Base-by-base conservation (phyloP, 1,140 invertebrate species). In the Pachyrhynchus sulphureomaculatus region DNA sequence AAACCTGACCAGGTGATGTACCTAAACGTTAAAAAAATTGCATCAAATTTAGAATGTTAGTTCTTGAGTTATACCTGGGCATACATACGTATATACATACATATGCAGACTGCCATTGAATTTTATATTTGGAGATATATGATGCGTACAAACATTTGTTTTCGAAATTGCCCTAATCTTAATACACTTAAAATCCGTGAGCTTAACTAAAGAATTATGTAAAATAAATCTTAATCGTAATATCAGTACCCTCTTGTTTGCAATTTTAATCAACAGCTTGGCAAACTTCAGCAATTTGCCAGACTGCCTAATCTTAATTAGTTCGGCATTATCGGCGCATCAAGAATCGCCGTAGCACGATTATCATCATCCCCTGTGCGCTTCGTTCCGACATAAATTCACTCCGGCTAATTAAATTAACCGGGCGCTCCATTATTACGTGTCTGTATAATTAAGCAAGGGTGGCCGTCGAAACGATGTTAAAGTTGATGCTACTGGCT, bases 361-460 rank as follows among this genome's bases (percentile, higher is more conserved):
- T 47, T 47, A 47, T 47, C 44, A 32, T 47, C 44, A 47, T 26
- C 44, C 23, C 44, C 13, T 29, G n/a, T n/a, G 26, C 44, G 23
- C 44, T 47, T 18, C 44, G 44, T 47, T 15, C 33, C 48, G 48
- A 34, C 29, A 36, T 51, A 51, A n/a, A 51, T 36, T 51, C 48
- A 51, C 48, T 32, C 44, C 18, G 29, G 48, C 48, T 51, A 51
- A 51, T 51, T 51, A 51, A 51, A 51, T 51, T 51, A 51, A 51
- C 48, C 48, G 48, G 33, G 48, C 48, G 33, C 48, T 51, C 48
- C 29, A 51, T 51, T 51, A 51, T 51, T 21, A 33, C 48, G 48
- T 51, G 48, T 29, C 48, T 36, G 48, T 51, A 51, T 51, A 51
- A 51, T 51, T 51, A 51, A 51, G 48, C 29, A 51, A 36, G 48